Base-by-base conservation (phyloP, 2,888 invertebrate species). In the Drosophila cracens region DNA sequence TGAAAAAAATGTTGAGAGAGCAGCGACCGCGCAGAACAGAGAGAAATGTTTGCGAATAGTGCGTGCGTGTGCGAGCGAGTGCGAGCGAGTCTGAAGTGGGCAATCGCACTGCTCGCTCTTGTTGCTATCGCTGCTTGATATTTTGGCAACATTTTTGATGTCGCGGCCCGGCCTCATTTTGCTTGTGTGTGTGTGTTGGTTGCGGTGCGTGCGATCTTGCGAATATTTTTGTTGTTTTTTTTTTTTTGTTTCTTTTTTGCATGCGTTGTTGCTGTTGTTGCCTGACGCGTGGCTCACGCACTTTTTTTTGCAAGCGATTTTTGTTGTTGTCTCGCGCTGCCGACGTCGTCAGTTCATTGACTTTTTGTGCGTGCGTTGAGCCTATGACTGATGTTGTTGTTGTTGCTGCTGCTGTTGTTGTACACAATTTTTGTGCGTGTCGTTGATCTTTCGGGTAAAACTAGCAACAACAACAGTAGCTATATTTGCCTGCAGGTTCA, bases 1-100 rank as follows among this genome's bases (percentile, higher is more conserved):
- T 88, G 88, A 88, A 77, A 66, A 1, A 29, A 84, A 82, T 85
- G 83, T 85, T 83, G 83, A 82, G 76, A 84, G 76, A 82, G 79
- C 68, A 64, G 34, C 25, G 52, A 21, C 36, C 25, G 52, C 36
- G 60, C 43, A n/a, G 43, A 46, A 4, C 3, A 53, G 49, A 49
- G 48, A 53, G 40, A 63, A 74, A 66, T 49, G 52, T 68, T 72
- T 67, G 78, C 74, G 13, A 34, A 71, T 66, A 64, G 70, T 70
- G 77, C 72, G 76, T 76, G 63, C 40, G 46, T 29, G 34, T 34
- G 49, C 21, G 49, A 34, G n/a, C 31, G 52, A 34, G 48, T 31
- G 58, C 5, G 64, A 21, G 31, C n/a, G 61, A 53, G 49, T 13
- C 27, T 4, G n/a, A 21, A 27, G 21, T n/a, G 27, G 2, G 4